Conservation (phyloP, 2,888 invertebrate species). For the Trilocha varians region DNA sequence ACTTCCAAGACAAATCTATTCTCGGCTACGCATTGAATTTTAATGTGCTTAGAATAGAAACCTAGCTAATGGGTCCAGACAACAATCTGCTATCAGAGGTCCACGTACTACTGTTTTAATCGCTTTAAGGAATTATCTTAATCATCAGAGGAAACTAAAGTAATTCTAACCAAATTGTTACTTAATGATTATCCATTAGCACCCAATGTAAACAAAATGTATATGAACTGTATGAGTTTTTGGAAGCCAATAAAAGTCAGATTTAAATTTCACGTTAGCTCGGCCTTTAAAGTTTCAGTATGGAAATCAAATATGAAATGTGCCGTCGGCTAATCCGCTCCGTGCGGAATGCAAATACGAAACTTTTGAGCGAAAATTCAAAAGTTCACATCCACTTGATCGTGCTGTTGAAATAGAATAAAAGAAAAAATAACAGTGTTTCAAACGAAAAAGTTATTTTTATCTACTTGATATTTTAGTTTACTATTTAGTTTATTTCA, state of each 20-base stretch:
- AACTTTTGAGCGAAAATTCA: slow-evolving; percentile 17
- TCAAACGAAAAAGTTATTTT: no score
- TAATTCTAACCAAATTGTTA: no score
- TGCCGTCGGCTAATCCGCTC: slow-evolving; percentile 10
- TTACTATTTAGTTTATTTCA: no score
- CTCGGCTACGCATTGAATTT: slow-evolving; percentile 1
- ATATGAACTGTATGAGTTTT: not conserved
- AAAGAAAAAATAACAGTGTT: no score
- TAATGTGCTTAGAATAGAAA: not conserved
- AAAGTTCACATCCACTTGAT: slow-evolving; percentile 18
- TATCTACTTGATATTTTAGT: no score
- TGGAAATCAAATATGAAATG: slow-evolving; percentile 11
- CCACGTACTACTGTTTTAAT: no score
- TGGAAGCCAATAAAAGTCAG: not conserved
- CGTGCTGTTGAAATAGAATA: not conserved
- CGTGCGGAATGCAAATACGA: slow-evolving; percentile 17
- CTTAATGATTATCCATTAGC: no score
- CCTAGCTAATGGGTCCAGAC: not conserved
- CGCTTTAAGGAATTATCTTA: no score
- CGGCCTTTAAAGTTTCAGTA: not conserved
- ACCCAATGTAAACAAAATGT: not conserved
- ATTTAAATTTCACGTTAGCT: not conserved
- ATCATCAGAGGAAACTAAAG: no score
- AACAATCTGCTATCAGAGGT: no score
- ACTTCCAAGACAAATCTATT: slow-evolving; percentile 7